Evolutionary conservation across 2,888 invertebrate genomes (phyloP).

Genomic region (Pterobdella sp.): DNA sequence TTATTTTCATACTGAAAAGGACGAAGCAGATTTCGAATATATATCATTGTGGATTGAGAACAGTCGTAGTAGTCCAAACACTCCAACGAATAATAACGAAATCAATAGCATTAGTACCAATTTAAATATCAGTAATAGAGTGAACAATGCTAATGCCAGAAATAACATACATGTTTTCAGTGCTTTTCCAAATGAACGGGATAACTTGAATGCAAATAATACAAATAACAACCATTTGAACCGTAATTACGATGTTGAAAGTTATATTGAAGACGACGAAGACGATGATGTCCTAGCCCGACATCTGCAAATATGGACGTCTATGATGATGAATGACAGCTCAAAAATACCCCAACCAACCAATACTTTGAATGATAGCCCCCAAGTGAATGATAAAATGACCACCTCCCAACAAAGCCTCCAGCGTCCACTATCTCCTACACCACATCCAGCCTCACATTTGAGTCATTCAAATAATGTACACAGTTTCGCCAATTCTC

Average conservation of each 20-base stretch:
- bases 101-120: not conserved
- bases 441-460: not conserved
- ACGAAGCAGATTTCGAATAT: not conserved
- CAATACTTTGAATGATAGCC: too few species aligned
- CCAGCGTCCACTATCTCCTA: not conserved
- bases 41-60: conserved; percentile 4
- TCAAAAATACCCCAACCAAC: too few species aligned
- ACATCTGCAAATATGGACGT: conserved; percentile 2
- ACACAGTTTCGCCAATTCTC: too few species aligned
- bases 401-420: not conserved
- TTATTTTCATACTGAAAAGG: too few species aligned
- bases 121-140: not conserved
- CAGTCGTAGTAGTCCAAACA: not conserved
- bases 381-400: too few species aligned
- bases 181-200: not conserved
- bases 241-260: not conserved
- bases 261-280: not conserved
- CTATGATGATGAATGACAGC: too few species aligned
- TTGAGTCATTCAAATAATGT: not conserved
- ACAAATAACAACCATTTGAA: not conserved
- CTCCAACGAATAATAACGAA: not conserved
- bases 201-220: not conserved
- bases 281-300: not conserved
- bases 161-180: not conserved
- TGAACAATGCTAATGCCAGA: not conserved